Conservation (phyloP, 2,797 vertebrate genomes). For the Gephyroberyx darwinii region DNA sequence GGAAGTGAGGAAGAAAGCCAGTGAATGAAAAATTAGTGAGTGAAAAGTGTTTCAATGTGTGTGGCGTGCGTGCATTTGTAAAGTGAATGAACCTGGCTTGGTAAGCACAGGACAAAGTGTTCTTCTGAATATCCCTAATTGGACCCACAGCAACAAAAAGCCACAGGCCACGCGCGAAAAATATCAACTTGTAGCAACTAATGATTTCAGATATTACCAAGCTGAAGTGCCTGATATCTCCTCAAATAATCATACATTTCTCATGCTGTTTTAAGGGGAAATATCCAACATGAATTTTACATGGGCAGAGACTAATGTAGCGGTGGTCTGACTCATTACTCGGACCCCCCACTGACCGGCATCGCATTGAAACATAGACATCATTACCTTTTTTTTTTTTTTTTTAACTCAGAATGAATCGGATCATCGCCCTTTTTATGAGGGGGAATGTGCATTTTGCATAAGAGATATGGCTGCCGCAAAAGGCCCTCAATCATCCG, state of each 20-base stretch:
- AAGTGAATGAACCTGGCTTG: conserved; percentile 17
- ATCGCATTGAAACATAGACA: conserved; percentile 65
- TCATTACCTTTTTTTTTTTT: conserved; percentile 52
- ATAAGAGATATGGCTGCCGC: conserved; percentile 20
- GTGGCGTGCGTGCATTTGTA: not conserved
- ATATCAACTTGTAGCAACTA: conserved; percentile 58
- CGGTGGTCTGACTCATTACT: conserved; percentile 68
- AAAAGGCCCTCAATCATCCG: conserved; percentile 12
- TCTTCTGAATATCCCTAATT: conserved; percentile 55
- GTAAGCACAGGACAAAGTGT: conserved; percentile 8
- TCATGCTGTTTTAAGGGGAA: conserved; percentile 55
- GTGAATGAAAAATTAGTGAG: too few relatives aligned
- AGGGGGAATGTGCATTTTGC: conserved; percentile 37
- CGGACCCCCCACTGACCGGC: conserved; percentile 51
- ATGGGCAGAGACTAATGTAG: conserved; percentile 49
- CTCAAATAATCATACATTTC: conserved; percentile 59
- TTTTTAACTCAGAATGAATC: conserved; percentile 60
- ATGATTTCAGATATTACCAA: conserved; percentile 59
- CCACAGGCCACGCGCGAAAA: conserved; percentile 14
- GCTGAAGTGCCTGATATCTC: conserved; percentile 34
- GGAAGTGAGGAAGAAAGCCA: too few relatives aligned
- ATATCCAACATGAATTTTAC: conserved; percentile 48
- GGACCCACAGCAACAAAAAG: conserved; percentile 29
- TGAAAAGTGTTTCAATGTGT: not conserved
- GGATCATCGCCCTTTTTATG: conserved; percentile 29